phyloP scores from a whole-genome alignment of 2,888 invertebrate species.

The Cremastinae sp. region DNA sequence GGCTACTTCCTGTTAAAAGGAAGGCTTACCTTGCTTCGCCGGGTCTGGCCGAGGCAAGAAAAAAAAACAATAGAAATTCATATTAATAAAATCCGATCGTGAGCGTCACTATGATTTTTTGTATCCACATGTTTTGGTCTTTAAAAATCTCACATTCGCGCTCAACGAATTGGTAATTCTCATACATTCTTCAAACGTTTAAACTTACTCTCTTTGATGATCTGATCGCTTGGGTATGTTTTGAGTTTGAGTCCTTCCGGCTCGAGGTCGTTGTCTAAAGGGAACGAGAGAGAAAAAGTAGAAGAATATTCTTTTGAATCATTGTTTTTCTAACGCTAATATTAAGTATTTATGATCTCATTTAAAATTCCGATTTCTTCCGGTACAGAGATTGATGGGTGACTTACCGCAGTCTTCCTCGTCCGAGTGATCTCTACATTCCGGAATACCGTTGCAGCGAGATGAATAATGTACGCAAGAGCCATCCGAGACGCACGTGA shows the following conservation, averaged over 20 bases:
- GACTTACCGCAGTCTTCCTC: conserved; percentile 81
- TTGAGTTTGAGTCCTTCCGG: conserved; percentile 83
- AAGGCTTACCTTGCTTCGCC: conserved; percentile 76
- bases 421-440: conserved; percentile 84
- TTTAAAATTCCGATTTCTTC: conserved; percentile 23
- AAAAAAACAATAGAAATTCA: conserved; percentile 66
- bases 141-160: too few relatives aligned
- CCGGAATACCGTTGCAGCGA: conserved; percentile 81
- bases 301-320: conserved; percentile 12
- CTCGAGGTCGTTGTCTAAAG: conserved; percentile 74
- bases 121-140: too few relatives aligned
- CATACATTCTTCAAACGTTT: conserved; percentile 1
- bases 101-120: too few relatives aligned
- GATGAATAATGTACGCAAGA: conserved; percentile 79
- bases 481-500: conserved; percentile 77
- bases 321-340: conserved; percentile 19
- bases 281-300: conserved; percentile 25
- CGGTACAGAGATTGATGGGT: conserved; percentile 14
- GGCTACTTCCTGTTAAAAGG: conserved; percentile 53
- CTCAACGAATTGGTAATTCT: too few relatives aligned
- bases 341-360: conserved; percentile 12
- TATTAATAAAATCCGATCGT: conserved; percentile 70
- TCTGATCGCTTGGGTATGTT: conserved; percentile 89
- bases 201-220: conserved; percentile 92
- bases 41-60: conserved; percentile 75